These are phyloP conservation scores for Chloroceryle amazona DNA, from an alignment of 2,797 vertebrate species.

Conservation along the genomic window DNA sequence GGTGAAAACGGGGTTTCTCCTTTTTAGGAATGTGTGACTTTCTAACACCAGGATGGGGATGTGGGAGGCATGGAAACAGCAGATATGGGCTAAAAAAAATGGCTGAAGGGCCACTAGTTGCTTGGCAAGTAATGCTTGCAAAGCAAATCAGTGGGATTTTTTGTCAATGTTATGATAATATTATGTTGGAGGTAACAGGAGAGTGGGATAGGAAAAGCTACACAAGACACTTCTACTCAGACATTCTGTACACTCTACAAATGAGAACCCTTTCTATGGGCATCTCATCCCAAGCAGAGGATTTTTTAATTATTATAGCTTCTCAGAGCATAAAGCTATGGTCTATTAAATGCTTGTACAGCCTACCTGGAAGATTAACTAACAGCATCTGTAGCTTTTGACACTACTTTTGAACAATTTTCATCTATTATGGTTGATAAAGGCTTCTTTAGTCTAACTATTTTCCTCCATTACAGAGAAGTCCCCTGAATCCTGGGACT, in stretches of 20 bases:
- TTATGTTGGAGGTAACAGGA: background rate
- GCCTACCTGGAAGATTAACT: background rate
- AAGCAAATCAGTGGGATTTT: background rate
- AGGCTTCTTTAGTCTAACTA: background rate
- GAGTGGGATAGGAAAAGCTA: background rate
- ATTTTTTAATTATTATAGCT: background rate
- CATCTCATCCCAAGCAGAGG: background rate
- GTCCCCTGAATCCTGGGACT: background rate
- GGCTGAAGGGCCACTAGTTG: background rate
- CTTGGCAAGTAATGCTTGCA: background rate
- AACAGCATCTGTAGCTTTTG: background rate
- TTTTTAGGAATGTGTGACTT: background rate
- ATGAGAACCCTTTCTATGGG: background rate
- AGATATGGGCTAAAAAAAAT: background rate
- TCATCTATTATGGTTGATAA: background rate
- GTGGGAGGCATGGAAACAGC: background rate
- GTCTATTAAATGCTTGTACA: background rate
- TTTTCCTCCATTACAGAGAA: background rate
- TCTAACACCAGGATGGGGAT: background rate
- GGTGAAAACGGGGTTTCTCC: background rate
- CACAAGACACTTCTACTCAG: background rate
- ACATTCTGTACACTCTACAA: background rate
- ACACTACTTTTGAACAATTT: background rate
- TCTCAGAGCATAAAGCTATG: background rate
- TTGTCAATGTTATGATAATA: background rate